Evolutionary conservation across 2,888 invertebrate species (phyloP), one percentile per base, ranked within the genome.

Genomic region (Heliconius ethilla): DNA sequence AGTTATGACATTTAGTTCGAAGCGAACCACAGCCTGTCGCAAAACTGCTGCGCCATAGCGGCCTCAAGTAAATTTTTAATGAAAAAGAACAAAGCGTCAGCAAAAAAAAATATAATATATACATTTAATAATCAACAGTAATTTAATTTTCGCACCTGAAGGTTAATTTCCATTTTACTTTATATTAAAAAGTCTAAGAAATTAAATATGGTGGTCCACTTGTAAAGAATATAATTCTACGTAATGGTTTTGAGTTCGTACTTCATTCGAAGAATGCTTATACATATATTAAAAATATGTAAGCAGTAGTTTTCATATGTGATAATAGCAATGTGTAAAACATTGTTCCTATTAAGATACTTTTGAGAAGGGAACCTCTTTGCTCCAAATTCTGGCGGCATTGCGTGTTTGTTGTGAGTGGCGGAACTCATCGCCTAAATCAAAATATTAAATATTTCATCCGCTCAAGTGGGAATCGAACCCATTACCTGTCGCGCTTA

Each of bases 121-220:
- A n/a, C 15, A n/a, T 72, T 72, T 72, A 59, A 37, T 72, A 72
- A 55, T n/a, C 27, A 40, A 67, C 22, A 72, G 33, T 25, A 13
- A n/a, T 59, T 59, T 72, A n/a, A 6, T 22, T 72, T 33, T 27
- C 13, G 7, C 55, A 70, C 29, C 55, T 55, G 55, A 22, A 33
- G 51, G 1, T 29, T 55, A n/a, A 70, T 55, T 70, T 33, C 3
- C n/a, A 33, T 70, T 70, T 33, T 13, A n/a, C 22, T 18, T 70
- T 70, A 55, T 70, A 70, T 70, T 70, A 70, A 51, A 70, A 70
- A 29, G 22, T 29, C 18, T 70, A 18, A 51, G 51, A 70, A 51
- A 70, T 70, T 51, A 51, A 29, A 59, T n/a, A 9, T 10, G 7
- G 9, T n/a, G 10, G 55, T 59, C 18, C 9, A n/a, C 22, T n/a